phyloP scores from a whole-genome alignment of 2,888 invertebrate species.

The Philhelius pedissequus region DNA sequence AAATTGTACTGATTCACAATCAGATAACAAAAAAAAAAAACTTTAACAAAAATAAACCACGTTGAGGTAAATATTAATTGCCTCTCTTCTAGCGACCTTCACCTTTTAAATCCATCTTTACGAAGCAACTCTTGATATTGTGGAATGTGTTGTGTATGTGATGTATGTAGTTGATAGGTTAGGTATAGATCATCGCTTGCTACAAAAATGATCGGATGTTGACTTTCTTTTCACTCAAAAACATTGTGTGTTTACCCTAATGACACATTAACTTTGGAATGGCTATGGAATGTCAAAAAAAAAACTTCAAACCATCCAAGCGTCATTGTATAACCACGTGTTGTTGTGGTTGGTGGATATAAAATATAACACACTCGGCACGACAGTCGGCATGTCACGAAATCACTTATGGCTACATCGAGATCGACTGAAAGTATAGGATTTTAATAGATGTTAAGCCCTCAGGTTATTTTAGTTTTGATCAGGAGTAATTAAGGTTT shows the following conservation, averaged over 20 bases:
- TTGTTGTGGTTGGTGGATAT: background rate
- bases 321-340: slow-evolving; percentile 25
- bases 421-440: background rate
- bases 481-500: slow-evolving; percentile 46
- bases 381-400: slow-evolving; percentile 51
- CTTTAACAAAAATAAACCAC: background rate
- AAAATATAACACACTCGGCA: slow-evolving; percentile 39
- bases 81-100: slow-evolving; percentile 45
- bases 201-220: slow-evolving; percentile 2
- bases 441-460: slow-evolving; percentile 19
- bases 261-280: slow-evolving; percentile 29
- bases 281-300: slow-evolving; percentile 49
- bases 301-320: background rate
- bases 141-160: background rate
- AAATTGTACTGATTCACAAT: slow-evolving; percentile 41
- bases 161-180: background rate
- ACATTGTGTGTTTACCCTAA: slow-evolving; percentile 7
- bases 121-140: background rate
- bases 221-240: slow-evolving; percentile 43
- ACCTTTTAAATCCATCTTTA: slow-evolving; percentile 27
- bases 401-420: slow-evolving; percentile 22
- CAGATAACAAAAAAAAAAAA: slow-evolving; percentile 7
- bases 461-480: slow-evolving; percentile 10
- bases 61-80: slow-evolving; percentile 13
- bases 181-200: background rate